Evolutionary conservation across 2,888 invertebrate species (phyloP), one percentile per base, ranked within the genome.

Genomic region (Drosophila birchii): DNA sequence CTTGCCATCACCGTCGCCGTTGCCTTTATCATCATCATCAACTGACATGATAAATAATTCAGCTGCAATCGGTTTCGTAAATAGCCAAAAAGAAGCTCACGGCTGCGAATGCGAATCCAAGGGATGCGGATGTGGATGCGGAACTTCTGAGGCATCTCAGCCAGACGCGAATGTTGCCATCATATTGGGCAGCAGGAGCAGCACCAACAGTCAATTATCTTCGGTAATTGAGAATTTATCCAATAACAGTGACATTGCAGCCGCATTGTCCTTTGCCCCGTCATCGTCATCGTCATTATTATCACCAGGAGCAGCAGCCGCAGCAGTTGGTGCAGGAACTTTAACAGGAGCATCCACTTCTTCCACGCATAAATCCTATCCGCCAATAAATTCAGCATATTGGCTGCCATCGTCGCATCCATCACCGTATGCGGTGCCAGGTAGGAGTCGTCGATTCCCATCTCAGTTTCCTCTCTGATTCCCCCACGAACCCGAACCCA

Each of bases 371-470:
- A 94, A 93, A 93, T 90, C 90, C 85, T 96, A 96, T 94, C 96
- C 96, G 92, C 94, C 96, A 88, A 96, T 96, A 94, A 96, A 95
- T 93, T 95, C 96, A 92, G 95, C 96, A 92, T 96, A 96, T 93
- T 96, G 96, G 96, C 95, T 96, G 91, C 96, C 96, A 83, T 95
- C 96, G 90, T 94, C 96, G 78, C 95, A 95, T 93, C 95, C 95
- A 86, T 95, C 95, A 92, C 96, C 96, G 87, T 96, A 96, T 93
- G 94, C 96, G 91, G 94, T 96, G 92, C 96, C 96, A 96, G 96
- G 96, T 96, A 92, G 88, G 90, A 81, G 80, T 76, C 39, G 54
- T 26, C 54, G 54, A 26, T 55, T 86, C 62, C 20, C 51, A 51
- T 51, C 63, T 78, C 87, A 67, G 58, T 60, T 29, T 29, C 49